phyloP scores from a whole-genome alignment of 2,888 invertebrate species.

The Caenorhabditis wallacei region DNA sequence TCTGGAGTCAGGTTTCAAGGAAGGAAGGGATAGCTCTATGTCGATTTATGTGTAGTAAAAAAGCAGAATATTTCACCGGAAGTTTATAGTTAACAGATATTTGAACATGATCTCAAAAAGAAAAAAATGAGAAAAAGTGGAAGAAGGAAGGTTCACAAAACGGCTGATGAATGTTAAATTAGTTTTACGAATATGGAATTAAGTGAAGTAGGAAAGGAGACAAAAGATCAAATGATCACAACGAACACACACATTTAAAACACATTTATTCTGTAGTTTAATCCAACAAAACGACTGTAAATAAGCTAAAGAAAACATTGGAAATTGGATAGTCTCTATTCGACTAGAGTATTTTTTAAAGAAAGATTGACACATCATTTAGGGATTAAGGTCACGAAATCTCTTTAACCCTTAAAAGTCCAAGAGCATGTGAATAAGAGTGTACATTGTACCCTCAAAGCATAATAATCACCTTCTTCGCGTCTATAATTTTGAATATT shows the following conservation, averaged over 20 bases:
- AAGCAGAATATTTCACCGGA: constrained; percentile 28
- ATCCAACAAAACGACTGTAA: not conserved
- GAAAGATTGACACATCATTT: not conserved
- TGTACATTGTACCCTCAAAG: not conserved
- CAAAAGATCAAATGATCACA: constrained; percentile 18
- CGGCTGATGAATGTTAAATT: constrained; percentile 31
- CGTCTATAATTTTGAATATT: not conserved
- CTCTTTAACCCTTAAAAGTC: not conserved
- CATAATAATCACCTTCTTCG: not conserved
- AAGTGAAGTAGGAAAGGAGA: constrained; percentile 2
- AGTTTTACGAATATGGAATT: constrained; percentile 29
- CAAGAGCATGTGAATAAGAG: not conserved
- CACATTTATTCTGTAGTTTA: constrained; percentile 8
- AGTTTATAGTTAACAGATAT: not conserved
- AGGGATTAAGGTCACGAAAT: not conserved
- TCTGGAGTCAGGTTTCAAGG: constrained; percentile 51
- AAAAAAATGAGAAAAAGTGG: not conserved
- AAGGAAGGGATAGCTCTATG: not conserved
- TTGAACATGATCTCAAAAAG: not conserved
- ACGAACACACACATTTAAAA: constrained; percentile 1
- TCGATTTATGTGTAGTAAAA: constrained; percentile 4
- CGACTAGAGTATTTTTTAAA: not conserved
- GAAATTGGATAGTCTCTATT: not conserved
- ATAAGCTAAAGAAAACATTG: not conserved
- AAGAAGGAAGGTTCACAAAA: constrained; percentile 13